Conservation (phyloP, 1,140 invertebrate species). For the Sarcophaga bullata region DNA sequence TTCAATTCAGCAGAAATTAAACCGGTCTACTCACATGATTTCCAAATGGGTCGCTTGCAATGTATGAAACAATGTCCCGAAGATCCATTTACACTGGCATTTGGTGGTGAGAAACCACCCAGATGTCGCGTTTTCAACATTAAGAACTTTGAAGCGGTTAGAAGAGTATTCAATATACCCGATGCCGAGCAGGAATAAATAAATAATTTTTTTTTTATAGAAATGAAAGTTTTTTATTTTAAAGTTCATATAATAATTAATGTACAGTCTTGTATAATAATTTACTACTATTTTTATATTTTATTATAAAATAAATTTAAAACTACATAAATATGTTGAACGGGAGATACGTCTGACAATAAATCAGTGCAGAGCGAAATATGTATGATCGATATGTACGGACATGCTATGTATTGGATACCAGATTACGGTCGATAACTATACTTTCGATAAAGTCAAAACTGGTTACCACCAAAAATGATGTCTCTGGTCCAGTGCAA, state of each 20-base stretch:
- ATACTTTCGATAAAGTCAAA: too few species aligned
- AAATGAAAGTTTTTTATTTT: background rate
- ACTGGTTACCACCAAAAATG: too few species aligned
- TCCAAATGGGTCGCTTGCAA: conserved; percentile 77
- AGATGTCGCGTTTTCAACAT: conserved; percentile 83
- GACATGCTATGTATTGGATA: too few species aligned
- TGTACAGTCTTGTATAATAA: background rate
- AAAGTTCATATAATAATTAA: background rate
- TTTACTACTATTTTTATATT: background rate
- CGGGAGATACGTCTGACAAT: too few species aligned
- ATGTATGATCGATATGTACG: too few species aligned
- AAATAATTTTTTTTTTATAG: background rate
- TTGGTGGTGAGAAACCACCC: conserved; percentile 86
- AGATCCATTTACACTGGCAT: conserved; percentile 79
- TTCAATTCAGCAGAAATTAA: conserved; percentile 57
- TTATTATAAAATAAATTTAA: background rate
- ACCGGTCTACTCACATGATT: conserved; percentile 71
- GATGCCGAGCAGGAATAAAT: conserved; percentile 47
- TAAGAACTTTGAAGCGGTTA: conserved; percentile 72
- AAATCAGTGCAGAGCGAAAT: too few species aligned
- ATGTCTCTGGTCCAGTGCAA: too few species aligned
- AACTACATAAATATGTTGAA: background rate
- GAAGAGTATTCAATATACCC: conserved; percentile 54
- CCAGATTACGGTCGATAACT: too few species aligned
- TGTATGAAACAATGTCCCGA: conserved; percentile 82